A percentile compares a stretch with the other conserved stretches of the same genome.
Conservation (phyloP, 1,140 invertebrate genomes). For the Hermetia illucens region DNA sequence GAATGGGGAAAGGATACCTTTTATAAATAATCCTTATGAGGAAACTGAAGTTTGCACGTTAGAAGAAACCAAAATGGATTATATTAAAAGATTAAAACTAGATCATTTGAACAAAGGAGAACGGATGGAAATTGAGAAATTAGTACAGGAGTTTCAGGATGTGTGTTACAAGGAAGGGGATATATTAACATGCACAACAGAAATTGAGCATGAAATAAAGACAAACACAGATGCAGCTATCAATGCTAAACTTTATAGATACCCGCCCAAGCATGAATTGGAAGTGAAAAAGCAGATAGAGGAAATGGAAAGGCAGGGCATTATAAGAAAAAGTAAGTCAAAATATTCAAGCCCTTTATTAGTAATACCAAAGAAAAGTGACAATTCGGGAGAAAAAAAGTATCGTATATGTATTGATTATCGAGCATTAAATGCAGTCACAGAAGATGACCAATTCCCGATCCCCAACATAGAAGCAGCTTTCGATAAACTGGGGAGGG, state of each 20-base stretch:
- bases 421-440: conserved; percentile 20
- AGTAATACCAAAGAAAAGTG: conserved; percentile 10
- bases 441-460: conserved; percentile 29
- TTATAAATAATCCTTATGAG: too few relatives aligned
- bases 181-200: too few relatives aligned
- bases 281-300: conserved; percentile 2
- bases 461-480: conserved; percentile 32
- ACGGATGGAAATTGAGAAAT: too few relatives aligned
- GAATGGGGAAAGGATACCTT: too few relatives aligned
- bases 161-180: too few relatives aligned
- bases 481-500: conserved; percentile 23
- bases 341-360: conserved; percentile 9
- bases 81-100: too few relatives aligned
- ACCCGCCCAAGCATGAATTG: neutral
- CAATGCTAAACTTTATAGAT: neutral
- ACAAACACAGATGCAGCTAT: neutral
- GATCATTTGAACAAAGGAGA: too few relatives aligned
- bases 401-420: conserved; percentile 21
- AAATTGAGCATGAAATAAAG: too few relatives aligned
- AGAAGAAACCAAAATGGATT: too few relatives aligned
- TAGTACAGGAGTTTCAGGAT: too few relatives aligned
- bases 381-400: conserved; percentile 7
- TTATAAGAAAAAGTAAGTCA: conserved; percentile 6
- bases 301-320: neutral
- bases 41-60: too few relatives aligned